These are phyloP conservation scores for Haemorhous mexicanus DNA, from an alignment of 2,113 vertebrate genomes.

Conservation along the genomic window DNA sequence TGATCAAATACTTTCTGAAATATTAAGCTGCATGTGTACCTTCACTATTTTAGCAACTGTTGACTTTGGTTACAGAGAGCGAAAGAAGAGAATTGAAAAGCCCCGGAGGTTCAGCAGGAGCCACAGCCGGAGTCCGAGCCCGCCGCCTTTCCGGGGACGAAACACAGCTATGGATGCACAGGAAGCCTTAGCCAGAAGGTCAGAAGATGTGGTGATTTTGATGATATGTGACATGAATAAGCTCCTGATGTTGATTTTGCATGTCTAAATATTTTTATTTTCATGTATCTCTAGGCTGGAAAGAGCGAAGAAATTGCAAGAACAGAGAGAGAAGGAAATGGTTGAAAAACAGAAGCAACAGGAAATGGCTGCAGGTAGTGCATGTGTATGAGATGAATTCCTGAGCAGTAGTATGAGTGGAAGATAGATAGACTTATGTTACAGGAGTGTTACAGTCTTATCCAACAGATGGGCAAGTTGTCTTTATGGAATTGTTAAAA, in stretches of 20 bases:
- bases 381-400: background rate
- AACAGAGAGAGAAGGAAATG: conserved; percentile 96
- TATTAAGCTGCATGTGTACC: background rate
- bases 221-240: background rate
- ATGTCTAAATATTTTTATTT: background rate
- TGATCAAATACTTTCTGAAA: background rate
- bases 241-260: background rate
- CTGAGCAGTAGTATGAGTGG: background rate
- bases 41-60: background rate
- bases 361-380: conserved; percentile 86
- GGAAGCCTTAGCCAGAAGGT: conserved; percentile 95
- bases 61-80: conserved; percentile 78
- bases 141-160: conserved; percentile 88
- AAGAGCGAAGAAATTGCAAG: conserved; percentile 96
- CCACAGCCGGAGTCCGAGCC: conserved; percentile 84
- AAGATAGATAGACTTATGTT: background rate
- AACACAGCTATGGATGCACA: conserved; percentile 99
- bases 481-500: background rate
- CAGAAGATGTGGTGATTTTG: background rate
- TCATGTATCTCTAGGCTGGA: conserved; percentile 78
- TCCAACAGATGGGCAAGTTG: background rate
- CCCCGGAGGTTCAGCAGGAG: conserved; percentile 85
- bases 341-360: conserved; percentile 95
- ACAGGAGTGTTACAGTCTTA: background rate
- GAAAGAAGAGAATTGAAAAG: conserved; percentile 91